Percentiles rank a stretch among this genome's conserved stretches.
phyloP scores from a whole-genome alignment of 2,888 invertebrate genomes.

The Drosophila mayaguana region DNA sequence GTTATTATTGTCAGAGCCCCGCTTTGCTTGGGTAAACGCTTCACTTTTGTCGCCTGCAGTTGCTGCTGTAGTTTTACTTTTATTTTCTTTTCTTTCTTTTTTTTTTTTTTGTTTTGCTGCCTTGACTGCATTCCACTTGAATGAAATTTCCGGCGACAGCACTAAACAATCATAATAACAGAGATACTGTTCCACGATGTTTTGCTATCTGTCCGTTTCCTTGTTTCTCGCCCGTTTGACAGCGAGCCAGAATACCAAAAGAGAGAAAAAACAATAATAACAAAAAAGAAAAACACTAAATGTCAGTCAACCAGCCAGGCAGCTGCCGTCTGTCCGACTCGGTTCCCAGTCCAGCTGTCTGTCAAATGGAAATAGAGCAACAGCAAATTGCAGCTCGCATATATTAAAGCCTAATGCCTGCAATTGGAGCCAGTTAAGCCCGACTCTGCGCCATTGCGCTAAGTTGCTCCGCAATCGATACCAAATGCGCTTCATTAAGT shows the following conservation, averaged over 20 bases:
- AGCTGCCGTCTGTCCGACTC: constrained; percentile 31
- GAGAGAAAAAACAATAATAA: background rate
- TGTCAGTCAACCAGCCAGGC: constrained; percentile 57
- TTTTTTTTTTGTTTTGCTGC: constrained; percentile 2
- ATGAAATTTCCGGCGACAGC: constrained; percentile 80
- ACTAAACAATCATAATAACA: constrained; percentile 81
- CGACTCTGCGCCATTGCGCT: constrained; percentile 8
- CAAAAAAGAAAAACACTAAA: constrained; percentile 31
- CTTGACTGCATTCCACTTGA: constrained; percentile 62
- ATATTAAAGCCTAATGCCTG: constrained; percentile 38
- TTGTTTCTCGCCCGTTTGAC: constrained; percentile 26
- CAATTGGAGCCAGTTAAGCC: constrained; percentile 28
- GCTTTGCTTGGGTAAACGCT: constrained; percentile 40
- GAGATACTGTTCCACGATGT: constrained; percentile 65
- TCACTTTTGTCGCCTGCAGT: constrained; percentile 65
- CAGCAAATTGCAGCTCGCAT: constrained; percentile 22
- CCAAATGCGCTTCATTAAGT: constrained; percentile 39
- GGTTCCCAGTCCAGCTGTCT: constrained; percentile 25
- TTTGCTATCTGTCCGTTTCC: constrained; percentile 41
- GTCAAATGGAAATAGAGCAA: background rate
- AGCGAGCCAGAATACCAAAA: background rate
- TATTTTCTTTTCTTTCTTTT: background rate
- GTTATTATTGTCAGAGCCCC: constrained; percentile 49
- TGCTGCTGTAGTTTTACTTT: constrained; percentile 17
- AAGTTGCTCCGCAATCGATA: constrained; percentile 30